A percentile compares a stretch with the other conserved stretches of the same genome.
These are phyloP conservation scores for Chloropsis cyanopogon DNA, from an alignment of 2,113 vertebrate genomes.

Conservation along the genomic window DNA sequence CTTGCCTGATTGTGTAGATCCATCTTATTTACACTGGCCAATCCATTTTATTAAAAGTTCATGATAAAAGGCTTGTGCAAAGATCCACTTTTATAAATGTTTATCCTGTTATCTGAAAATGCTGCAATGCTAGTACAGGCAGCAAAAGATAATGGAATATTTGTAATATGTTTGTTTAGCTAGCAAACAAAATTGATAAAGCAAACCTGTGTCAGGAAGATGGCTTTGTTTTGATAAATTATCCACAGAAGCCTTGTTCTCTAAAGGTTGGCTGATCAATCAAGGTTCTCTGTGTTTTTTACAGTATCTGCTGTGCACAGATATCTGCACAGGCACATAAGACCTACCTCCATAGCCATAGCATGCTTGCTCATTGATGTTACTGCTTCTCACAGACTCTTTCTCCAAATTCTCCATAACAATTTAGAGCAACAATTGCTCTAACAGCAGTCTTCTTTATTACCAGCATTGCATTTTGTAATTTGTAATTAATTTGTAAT, in stretches of 20 bases:
- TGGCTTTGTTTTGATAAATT: slow-evolving; percentile 29
- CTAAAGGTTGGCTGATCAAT: background rate
- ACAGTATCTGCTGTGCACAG: background rate
- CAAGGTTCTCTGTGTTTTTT: background rate
- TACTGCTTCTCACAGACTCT: background rate
- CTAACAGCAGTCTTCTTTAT: background rate
- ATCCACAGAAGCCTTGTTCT: background rate
- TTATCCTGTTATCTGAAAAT: background rate
- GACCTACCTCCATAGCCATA: background rate
- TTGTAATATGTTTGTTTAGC: background rate
- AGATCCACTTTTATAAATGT: background rate
- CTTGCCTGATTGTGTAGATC: background rate
- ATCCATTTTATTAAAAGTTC: background rate
- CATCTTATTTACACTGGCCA: background rate
- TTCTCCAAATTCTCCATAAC: background rate
- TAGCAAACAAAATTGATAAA: background rate
- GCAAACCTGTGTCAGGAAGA: background rate
- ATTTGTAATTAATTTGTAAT: background rate
- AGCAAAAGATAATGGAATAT: background rate
- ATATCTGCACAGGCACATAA: background rate
- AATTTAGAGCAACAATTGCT: background rate
- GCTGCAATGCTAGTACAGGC: background rate
- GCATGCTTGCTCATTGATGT: background rate
- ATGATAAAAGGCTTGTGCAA: background rate
- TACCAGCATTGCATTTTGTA: background rate